Evolutionary conservation across 2,797 vertebrate species (phyloP), one percentile per base, ranked within the genome.

Genomic region (Coreius guichenoti): DNA sequence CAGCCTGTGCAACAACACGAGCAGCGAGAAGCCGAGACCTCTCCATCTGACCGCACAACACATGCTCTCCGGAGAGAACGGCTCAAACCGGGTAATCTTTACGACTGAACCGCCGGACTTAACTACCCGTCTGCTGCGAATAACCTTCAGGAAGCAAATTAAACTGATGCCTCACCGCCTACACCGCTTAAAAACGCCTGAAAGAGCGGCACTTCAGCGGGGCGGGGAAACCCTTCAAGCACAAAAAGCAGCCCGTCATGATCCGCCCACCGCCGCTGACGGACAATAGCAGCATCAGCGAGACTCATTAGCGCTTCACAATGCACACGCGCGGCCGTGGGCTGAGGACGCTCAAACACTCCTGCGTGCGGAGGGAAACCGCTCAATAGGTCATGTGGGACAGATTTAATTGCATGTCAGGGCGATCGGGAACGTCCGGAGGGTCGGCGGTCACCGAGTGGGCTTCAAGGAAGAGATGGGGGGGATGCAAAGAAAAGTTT

Each of bases 1-100:
- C 89, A 74, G 81, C 56, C 88, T 89, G 86, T 16, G 43, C 54
- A 58, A 67, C 19, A 77, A 67, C 47, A 78, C 29, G 54, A 78
- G 88, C 81, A 39, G 36, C 36, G 36, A 7, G 36, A 39, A 8
- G 39, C 39, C 39, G 90, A 89, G 89, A 89, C 91, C 87, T 92
- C 88, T 88, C 91, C 91, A 94, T 93, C 92, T 94, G 94, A 92
- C 85, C 88, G 88, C 84, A 1, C 61, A 87, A 54, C 51, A 72
- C 90, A 90, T 51, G 51, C 29, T 19, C 65, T 33, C 63, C 23
- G 9, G 56, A 58, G 14, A 49, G 49, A 51, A 6, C 16, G 5
- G 36, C 36, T 39, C 36, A 39, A 39, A 36, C 36, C 3, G 33
- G 3, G n/a, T n/a, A n/a, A n/a, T n/a, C n/a, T n/a, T n/a, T n/a